Conservation (phyloP, 2,113 vertebrate genomes). For the Austrofundulus limnaeus region DNA sequence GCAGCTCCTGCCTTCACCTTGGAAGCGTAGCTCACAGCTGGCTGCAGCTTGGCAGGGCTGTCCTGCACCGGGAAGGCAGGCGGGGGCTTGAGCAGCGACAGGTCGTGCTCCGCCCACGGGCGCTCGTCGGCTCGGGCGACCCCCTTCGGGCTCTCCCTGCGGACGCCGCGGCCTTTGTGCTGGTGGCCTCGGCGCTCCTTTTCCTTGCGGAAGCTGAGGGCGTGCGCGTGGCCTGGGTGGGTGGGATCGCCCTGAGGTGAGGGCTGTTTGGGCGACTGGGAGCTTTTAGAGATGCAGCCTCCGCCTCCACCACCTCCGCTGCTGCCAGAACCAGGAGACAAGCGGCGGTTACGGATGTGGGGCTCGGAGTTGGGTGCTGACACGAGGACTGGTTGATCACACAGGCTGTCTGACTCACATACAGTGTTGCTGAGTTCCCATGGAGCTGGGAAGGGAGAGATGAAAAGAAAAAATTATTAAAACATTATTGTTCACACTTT, state of each 20-base stretch:
- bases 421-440: conserved; percentile 81
- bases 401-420: conserved; percentile 78
- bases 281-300: conserved; percentile 63
- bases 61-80: conserved; percentile 86
- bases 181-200: conserved; percentile 71
- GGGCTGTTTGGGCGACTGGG: conserved; percentile 56
- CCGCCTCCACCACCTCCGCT: conserved; percentile 74
- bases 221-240: conserved; percentile 42
- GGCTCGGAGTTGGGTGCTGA: conserved; percentile 79
- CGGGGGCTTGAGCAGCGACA: conserved; percentile 82
- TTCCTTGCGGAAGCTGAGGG: conserved; percentile 56
- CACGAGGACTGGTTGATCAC: conserved; percentile 76
- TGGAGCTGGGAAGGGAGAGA: conserved; percentile 67
- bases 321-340: conserved; percentile 79
- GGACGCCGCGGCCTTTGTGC: conserved; percentile 67
- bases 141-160: conserved; percentile 62
- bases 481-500: background rate
- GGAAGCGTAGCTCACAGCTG: conserved; percentile 86
- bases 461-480: background rate
- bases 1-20: conserved; percentile 83
- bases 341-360: conserved; percentile 82
- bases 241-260: conserved; percentile 50
- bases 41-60: conserved; percentile 86
- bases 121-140: conserved; percentile 47
- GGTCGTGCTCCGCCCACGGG: conserved; percentile 77